Evolutionary conservation across 2,113 vertebrate species (phyloP), one percentile per base, ranked within the genome.

Genomic region (Hyperoodon ampullatus): DNA sequence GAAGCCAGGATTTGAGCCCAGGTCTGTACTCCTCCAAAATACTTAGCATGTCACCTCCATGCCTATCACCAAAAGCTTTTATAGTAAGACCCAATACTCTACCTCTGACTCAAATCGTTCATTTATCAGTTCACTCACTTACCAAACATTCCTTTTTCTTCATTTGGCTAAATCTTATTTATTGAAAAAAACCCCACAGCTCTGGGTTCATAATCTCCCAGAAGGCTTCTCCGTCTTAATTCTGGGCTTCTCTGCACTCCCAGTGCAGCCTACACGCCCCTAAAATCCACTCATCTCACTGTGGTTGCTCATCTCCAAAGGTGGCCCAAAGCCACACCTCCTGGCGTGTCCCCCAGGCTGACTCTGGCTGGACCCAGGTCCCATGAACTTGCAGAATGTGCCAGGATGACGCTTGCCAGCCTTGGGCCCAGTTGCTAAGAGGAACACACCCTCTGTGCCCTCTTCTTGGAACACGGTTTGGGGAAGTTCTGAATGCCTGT

Each of bases 21-120:
- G 88, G 33, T 35, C n/a, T 19, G 21, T 6, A 5, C 1, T 11
- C 39, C 47, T 60, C 44, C 24, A 33, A 58, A 61, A 11, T 11
- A 19, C 14, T 82, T 60, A 6, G 60, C 35, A 1, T 44, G 2
- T 35, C 24, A 44, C 39, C 11, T 33, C 44, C 44, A 44, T 4
- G 24, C 21, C n/a, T 26, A 12, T 5, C 3, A 33, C 50, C 55
- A 33, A 0, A 6, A 39, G 6, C 5, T 18, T 65, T 50, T 1
- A 53, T 8, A 44, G 24, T 19, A 75, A 83, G 50, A 24, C 19
- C 50, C 81, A 39, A 1, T 42, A 30, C 19, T 60, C 50, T 30
- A 26, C 4, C 66, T 53, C 86, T 39, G 55, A 65, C 26, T 28
- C 70, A 18, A 47, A 10, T 33, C 14, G 9, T 1, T 60, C 87